Percentiles rank a stretch among this genome's conserved stretches.
These are phyloP conservation scores for Lycaena phlaeas DNA, from an alignment of 2,888 invertebrate species.

Conservation along the genomic window DNA sequence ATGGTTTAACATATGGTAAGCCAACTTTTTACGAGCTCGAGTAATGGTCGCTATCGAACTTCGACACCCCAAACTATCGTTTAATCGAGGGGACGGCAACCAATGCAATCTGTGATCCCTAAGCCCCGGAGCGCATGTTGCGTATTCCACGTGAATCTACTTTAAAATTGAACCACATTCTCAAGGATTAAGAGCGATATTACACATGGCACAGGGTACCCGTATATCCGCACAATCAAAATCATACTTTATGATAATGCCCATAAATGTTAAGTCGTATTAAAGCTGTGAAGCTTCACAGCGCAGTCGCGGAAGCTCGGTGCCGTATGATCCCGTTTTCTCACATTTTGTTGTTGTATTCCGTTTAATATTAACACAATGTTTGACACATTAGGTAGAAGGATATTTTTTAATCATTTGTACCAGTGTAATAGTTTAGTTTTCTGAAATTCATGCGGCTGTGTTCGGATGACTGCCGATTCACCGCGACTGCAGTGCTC, in stretches of 20 bases:
- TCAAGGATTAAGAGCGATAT: slow-evolving; percentile 7
- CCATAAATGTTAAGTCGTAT: background rate
- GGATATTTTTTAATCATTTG: no score
- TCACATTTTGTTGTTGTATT: slow-evolving; percentile 7
- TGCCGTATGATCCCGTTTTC: slow-evolving; percentile 8
- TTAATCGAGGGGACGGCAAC: slow-evolving; percentile 39
- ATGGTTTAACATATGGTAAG: background rate
- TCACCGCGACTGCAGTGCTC: slow-evolving; percentile 18
- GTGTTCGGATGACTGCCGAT: no score
- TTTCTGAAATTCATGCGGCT: background rate
- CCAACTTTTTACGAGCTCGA: background rate
- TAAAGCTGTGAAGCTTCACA: slow-evolving; percentile 17
- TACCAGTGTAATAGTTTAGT: no score
- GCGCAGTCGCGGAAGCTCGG: slow-evolving; percentile 59
- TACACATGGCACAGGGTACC: slow-evolving; percentile 2
- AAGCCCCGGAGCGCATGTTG: slow-evolving; percentile 44
- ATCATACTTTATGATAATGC: slow-evolving; percentile 24
- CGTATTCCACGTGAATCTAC: slow-evolving; percentile 38
- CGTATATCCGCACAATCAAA: background rate
- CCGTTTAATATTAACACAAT: background rate
- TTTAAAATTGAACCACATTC: slow-evolving; percentile 17
- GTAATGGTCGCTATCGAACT: slow-evolving; percentile 9
- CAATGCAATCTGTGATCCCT: slow-evolving; percentile 56
- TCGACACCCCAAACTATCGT: slow-evolving; percentile 10
- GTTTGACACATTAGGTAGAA: slow-evolving; percentile 1